Evolutionary conservation across 2,888 invertebrate genomes (phyloP), one percentile per base, ranked within the genome.

Genomic region (Eristalinus sepulchralis): DNA sequence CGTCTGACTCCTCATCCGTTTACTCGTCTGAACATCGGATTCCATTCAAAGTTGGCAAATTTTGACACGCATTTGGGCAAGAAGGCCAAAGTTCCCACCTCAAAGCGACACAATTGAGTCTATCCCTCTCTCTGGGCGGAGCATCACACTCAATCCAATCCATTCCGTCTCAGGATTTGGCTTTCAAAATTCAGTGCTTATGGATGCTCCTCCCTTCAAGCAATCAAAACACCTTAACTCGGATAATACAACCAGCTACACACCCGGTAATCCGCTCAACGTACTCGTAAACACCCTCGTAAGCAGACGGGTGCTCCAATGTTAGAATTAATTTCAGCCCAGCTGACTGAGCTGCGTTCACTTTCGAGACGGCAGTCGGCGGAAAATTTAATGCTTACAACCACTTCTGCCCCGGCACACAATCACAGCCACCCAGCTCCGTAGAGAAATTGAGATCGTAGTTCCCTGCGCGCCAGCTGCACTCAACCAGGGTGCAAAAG

Each of bases 391-490:
- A n/a, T 8, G 47, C 47, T 17, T n/a, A 17, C 47, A n/a, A 17
- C 17, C 47, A 1, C 13, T 13, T n/a, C 1, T 6, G 6, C n/a
- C 3, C 36, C 13, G 3, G 13, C 39, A n/a, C n/a, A 5, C 39
- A 0, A 2, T 6, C 39, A 39, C 39, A 39, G 39, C 13, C 39
- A 47, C 17, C 47, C 47, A 47, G 17, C 17, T 17, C 47, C 47
- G 2, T 17, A 17, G 17, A 17, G 39, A n/a, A 39, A 47, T 17
- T 17, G 47, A 47, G 47, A 17, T 8, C 8, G 17, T 5, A 17
- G 47, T n/a, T 2, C 36, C n/a, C 17, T 72, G 66, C 66, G 66
- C 60, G n/a, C n/a, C 79, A 60, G 71, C 64, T 71, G 79, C 78
- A 62, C 24, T 39, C n/a, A 67, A 62, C 20, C 66, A 39, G n/a